Evolutionary conservation across 2,888 invertebrate genomes (phyloP), one percentile per base, ranked within the genome.

Genomic region (Camponotus fellah): DNA sequence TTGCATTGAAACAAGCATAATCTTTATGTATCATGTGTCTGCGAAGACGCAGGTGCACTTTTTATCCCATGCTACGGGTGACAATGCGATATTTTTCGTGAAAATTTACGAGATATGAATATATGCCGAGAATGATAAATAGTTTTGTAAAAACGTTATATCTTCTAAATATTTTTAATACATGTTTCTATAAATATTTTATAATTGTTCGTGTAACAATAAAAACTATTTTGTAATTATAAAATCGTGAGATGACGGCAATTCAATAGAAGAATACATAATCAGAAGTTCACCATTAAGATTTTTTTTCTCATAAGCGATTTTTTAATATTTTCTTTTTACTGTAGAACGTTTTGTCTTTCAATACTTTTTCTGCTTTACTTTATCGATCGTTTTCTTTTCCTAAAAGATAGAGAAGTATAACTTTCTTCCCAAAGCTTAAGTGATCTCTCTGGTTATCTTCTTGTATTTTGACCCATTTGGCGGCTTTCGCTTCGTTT

Each of bases 201-300:
- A 56, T 32, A 26, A n/a, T 40, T 56, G 40, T 14, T 76, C 32
- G 6, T 37, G 37, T 26, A 26, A 26, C 2, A 26, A 26, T 26
- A 26, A 26, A 26, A 26, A 26, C 26, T 26, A 26, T 26, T 26
- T 26, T 26, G 26, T 2, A 26, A 26, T 26, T 26, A 26, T 26
- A 26, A 26, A 26, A 86, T 80, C 76, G 82, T 75, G 82, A 81
- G 76, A 40, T 12, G 21, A 83, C 62, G 58, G 8, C 21, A 17
- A 43, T 56, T 56, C 64, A 32, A 66, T 32, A 21, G 32, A 46
- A 80, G 77, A 58, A 75, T 34, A 46, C 32, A 37, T 43, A 80
- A 60, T 62, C 17, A 12, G 9, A 17, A 12, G 14, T 40, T 53
- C 40, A 32, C 21, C 9, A 9, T 68, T 32, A 40, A 56, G 56